phyloP scores from a whole-genome alignment of 2,797 vertebrate genomes.

The Cercopithecus petaurista region DNA sequence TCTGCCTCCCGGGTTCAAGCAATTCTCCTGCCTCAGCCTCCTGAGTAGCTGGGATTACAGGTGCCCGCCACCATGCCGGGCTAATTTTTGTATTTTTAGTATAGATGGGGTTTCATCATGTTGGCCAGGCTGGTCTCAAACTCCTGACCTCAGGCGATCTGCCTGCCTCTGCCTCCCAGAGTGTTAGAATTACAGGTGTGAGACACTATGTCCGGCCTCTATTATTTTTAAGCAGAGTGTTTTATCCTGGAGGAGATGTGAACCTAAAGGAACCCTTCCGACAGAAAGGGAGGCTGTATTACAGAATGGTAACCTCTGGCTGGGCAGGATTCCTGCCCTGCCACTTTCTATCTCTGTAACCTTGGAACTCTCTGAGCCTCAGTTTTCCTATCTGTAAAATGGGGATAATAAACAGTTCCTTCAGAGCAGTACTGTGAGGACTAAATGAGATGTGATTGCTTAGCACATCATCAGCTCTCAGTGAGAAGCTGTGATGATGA shows the following conservation, averaged over 20 bases:
- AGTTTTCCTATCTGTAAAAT: not conserved
- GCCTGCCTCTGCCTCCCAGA: not conserved
- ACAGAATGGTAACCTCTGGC: not conserved
- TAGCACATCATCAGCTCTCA: not conserved
- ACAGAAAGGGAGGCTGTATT: not conserved
- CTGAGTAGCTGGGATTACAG: not conserved
- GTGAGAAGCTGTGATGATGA: not conserved
- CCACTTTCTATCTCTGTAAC: not conserved
- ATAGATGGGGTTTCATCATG: not conserved
- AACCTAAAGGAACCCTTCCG: not conserved
- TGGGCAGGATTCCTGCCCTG: not conserved
- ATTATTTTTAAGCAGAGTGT: not conserved
- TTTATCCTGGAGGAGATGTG: not conserved
- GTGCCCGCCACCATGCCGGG: accelerated
- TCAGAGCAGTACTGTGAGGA: not conserved
- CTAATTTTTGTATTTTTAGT: not conserved
- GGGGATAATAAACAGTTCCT: not conserved
- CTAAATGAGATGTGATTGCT: not conserved
- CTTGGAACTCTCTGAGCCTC: not conserved
- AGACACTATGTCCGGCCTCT: accelerated
- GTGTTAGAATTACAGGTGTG: not conserved
- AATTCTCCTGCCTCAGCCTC: not conserved
- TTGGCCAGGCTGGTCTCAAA: not conserved
- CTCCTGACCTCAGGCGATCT: not conserved
- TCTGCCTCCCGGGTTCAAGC: not conserved